Base-by-base conservation (phyloP, 2,113 vertebrate genomes). In the Pterocles gutturalis region DNA sequence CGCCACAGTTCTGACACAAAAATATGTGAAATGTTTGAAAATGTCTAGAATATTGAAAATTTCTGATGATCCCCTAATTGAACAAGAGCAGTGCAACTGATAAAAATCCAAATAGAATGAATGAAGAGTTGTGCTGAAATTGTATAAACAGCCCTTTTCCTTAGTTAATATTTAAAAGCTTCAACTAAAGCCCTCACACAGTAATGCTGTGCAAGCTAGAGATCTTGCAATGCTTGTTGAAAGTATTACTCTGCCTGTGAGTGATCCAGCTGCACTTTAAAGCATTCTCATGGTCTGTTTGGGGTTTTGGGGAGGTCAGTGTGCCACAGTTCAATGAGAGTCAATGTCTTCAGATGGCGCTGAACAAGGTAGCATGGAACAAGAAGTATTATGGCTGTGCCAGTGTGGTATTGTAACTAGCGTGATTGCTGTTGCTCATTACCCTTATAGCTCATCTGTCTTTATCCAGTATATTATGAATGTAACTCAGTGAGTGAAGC, bases 21-120 rank as follows among this genome's bases (percentile, higher is more conserved):
- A 94, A 72, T 81, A 89, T 45, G 33, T 62, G 51, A 95, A 83
- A 71, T 75, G 49, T 72, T 90, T 87, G 71, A 85, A 96, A 97
- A 85, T 33, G 33, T 75, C 34, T n/a, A 83, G 34, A 75, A 94
- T 81, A 57, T 64, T 91, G 58, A 54, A 81, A 48, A 82, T 92
- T 92, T 94, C 76, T 95, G 51, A 81, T 67, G 64, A 76, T 80
- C 7, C 29, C 12, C 17, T 80, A 72, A 79, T 49, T 38, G 76
- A 94, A 83, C 54, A 75, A 81, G 65, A 84, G 43, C 46, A 84
- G 36, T 61, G 34, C 18, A 87, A 81, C 41, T 70, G 51, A 83
- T 89, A 94, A 83, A 92, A 89, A 76, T 95, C 33, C 45, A 86
- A 92, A 78, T 24, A 17, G 70, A 91, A 87, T 80, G 49, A 90